Base-by-base conservation (phyloP, 2,888 invertebrate species). In the Esperia sulphurella region DNA sequence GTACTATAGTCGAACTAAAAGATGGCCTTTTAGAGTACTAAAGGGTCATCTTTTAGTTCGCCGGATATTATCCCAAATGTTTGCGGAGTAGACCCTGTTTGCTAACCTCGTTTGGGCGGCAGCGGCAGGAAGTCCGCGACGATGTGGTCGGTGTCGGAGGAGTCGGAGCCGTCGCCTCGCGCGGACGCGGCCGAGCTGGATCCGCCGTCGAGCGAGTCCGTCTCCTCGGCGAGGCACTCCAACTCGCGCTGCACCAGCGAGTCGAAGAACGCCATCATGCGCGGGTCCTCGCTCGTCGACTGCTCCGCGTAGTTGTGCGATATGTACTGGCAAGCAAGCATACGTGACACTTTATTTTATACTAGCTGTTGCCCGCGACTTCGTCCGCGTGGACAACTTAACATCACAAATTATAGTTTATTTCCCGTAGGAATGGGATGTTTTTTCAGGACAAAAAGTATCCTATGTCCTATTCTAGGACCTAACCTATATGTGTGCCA, bases 241-340 rank as follows among this genome's bases (percentile, higher is more conserved):
- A 97, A 92, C 77, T 97, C 97, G 39, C 97, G 92, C 75, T 97
- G 97, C 29, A 98, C 96, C 14, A 98, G 86, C 9, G 96, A 95
- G 86, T 98, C 98, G 71, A 98, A 98, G 87, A 98, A 98, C 30
- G 98, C 98, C 95, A 98, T 95, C 98, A 98, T 98, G 46, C 96
- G 92, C 0, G 96, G 95, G 81, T 98, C 98, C 80, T 98, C 98
- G 46, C 93, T 92, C 0, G 94, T 96, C 8, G 96, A 97, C 65
- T 96, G 95, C 58, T 95, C 94, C 64, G 95, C 95, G 74, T 96
- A 97, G 82, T 97, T 97, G 79, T 97, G 96, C 0, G 96, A 94
- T 82, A 96, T 94, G 62, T 94, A 93, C 91, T 95, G 83, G 3
- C 31, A 31, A 9, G 7, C 42, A 8, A 13, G 38, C 14, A 33